Evolutionary conservation across 2,113 vertebrate genomes (phyloP).

Genomic region (Apteryx mantelli): DNA sequence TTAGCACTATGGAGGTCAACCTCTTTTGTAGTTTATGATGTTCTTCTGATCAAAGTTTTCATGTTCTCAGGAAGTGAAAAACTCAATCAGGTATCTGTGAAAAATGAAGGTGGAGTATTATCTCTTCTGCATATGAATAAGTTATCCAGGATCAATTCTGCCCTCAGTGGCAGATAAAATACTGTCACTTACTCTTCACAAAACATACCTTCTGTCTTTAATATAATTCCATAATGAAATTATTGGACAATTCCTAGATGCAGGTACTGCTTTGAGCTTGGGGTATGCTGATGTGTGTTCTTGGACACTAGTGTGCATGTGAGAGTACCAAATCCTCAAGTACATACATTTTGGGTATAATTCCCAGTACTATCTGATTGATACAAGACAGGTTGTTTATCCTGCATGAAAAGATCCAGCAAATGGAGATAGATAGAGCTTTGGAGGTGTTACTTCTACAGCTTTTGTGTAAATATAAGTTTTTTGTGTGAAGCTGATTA

Average conservation of each 20-base stretch:
- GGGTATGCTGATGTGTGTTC: not conserved
- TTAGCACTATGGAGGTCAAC: not conserved
- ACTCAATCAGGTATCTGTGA: not conserved
- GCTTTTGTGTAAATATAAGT: not conserved
- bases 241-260: not conserved
- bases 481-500: slow-evolving; percentile 53
- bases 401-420: not conserved
- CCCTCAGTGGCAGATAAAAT: not conserved
- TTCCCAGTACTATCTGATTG: not conserved
- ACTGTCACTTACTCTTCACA: not conserved
- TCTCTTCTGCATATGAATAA: not conserved
- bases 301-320: not conserved
- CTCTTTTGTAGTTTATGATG: not conserved
- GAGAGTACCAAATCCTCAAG: not conserved
- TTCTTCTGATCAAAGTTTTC: not conserved
- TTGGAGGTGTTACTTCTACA: slow-evolving; percentile 1
- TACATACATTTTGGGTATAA: not conserved
- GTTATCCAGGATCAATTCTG: not conserved
- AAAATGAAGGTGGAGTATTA: not conserved
- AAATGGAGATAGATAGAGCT: accelerated
- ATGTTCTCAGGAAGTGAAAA: not conserved
- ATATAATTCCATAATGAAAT: not conserved
- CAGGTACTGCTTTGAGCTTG: not conserved
- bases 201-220: not conserved
- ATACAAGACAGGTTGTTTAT: not conserved